Percentiles rank a stretch among this genome's conserved stretches.
Evolutionary conservation across 2,888 invertebrate genomes (phyloP).

Genomic region (Phorcus lineatus): DNA sequence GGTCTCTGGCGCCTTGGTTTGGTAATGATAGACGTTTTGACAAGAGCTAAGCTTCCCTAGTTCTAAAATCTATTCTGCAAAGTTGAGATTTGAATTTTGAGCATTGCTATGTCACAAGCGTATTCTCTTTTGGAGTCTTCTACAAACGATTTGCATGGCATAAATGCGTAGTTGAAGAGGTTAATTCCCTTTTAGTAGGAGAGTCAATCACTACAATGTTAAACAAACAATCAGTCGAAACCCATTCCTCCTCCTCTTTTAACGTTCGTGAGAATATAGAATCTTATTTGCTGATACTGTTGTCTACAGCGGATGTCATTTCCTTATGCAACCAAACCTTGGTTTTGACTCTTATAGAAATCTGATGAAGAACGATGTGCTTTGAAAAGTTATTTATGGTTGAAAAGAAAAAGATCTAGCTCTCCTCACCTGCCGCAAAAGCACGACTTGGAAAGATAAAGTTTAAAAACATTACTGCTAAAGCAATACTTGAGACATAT

Average conservation of each 20-base stretch:
- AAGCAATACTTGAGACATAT: no score
- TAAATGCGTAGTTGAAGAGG: background rate
- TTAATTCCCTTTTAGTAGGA: background rate
- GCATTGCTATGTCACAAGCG: background rate
- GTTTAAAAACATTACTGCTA: no score
- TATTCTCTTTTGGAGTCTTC: background rate
- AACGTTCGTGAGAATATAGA: background rate
- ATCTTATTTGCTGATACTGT: background rate
- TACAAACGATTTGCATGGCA: background rate
- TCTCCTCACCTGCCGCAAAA: no score
- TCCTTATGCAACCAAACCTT: background rate
- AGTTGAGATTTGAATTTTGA: background rate
- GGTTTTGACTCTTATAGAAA: no score
- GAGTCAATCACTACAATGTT: background rate
- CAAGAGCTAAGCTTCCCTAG: background rate
- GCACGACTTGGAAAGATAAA: no score
- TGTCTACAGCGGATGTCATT: background rate
- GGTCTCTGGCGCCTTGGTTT: background rate
- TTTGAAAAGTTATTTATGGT: no score
- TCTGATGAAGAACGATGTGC: no score
- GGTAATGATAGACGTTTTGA: background rate
- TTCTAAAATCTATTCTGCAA: background rate
- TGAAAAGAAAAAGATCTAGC: no score
- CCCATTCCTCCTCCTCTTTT: background rate
- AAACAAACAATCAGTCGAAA: background rate